phyloP scores from a whole-genome alignment of 1,140 invertebrate species.

The Vanessa atalanta region DNA sequence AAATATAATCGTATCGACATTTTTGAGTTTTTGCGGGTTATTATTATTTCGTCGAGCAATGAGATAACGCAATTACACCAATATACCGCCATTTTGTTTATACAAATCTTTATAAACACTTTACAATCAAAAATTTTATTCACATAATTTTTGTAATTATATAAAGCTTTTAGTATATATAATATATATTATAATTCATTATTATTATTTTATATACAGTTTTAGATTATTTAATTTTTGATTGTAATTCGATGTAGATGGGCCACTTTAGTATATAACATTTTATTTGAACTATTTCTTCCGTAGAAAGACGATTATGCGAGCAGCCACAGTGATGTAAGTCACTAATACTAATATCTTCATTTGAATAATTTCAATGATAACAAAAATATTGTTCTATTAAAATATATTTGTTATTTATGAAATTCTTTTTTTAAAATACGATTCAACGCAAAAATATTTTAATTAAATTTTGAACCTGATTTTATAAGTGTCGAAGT shows the following conservation, averaged over 20 bases:
- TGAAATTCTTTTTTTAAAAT: not conserved
- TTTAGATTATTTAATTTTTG: conserved; percentile 6
- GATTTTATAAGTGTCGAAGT: not conserved
- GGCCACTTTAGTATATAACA: conserved; percentile 25
- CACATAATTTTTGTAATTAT: not conserved
- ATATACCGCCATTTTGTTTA: too few relatives aligned
- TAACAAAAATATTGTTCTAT: not conserved
- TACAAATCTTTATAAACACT: not conserved
- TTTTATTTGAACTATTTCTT: conserved; percentile 37
- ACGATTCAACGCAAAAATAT: not conserved
- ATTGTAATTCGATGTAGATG: conserved; percentile 10
- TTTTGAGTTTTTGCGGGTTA: too few relatives aligned
- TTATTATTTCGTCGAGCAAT: too few relatives aligned
- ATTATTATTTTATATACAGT: too few relatives aligned
- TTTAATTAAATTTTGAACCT: not conserved
- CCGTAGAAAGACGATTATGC: conserved; percentile 35
- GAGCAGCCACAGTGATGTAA: conserved; percentile 35
- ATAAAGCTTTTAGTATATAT: not conserved
- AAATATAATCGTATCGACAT: too few relatives aligned
- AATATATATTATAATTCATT: too few relatives aligned
- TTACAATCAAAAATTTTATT: not conserved
- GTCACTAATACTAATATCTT: conserved; percentile 14
- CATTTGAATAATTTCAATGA: not conserved
- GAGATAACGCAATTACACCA: too few relatives aligned
- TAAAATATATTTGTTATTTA: not conserved